phyloP scores from a whole-genome alignment of 2,797 vertebrate genomes.

The Pangasius djambal region DNA sequence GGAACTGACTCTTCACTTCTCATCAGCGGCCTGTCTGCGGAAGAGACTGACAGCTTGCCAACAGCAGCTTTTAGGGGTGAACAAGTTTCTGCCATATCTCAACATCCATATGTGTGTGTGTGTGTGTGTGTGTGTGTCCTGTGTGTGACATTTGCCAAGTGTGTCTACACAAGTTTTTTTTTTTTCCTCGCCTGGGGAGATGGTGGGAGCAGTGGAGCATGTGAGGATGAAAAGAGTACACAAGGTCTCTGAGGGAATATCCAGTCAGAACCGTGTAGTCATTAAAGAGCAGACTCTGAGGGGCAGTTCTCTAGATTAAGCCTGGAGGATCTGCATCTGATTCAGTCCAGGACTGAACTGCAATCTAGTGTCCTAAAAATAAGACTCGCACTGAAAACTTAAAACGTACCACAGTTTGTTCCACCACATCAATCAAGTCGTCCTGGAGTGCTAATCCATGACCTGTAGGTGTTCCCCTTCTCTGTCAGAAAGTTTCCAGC shows the following conservation, averaged over 20 bases:
- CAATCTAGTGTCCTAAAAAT: slow-evolving; percentile 1
- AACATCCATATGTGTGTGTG: slow-evolving; percentile 22
- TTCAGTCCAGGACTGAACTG: not conserved
- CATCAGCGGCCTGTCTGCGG: slow-evolving; percentile 63
- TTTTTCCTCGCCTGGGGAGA: slow-evolving; percentile 33
- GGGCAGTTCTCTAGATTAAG: slow-evolving; percentile 25
- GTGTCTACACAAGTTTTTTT: slow-evolving; percentile 39
- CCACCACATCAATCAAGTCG: not conserved
- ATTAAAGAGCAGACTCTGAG: slow-evolving; percentile 19
- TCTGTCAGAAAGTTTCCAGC: not conserved
- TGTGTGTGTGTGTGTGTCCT: slow-evolving; percentile 8
- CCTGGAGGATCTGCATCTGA: slow-evolving; percentile 26
- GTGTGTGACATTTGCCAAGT: slow-evolving; percentile 53
- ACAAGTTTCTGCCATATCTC: slow-evolving; percentile 43
- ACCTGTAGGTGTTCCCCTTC: not conserved
- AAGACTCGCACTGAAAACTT: not conserved
- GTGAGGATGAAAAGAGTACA: slow-evolving; percentile 45
- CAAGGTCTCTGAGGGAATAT: slow-evolving; percentile 34
- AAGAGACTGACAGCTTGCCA: slow-evolving; percentile 74
- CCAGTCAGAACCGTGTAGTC: slow-evolving; percentile 33
- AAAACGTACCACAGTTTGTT: not conserved
- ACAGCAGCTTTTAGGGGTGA: slow-evolving; percentile 69
- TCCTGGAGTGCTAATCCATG: not conserved
- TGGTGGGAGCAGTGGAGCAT: slow-evolving; percentile 28
- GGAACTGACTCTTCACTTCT: slow-evolving; percentile 71